Evolutionary conservation across 2,113 vertebrate genomes (phyloP), one percentile per base, ranked within the genome.

Genomic region (Coryphaenoides rupestris): DNA sequence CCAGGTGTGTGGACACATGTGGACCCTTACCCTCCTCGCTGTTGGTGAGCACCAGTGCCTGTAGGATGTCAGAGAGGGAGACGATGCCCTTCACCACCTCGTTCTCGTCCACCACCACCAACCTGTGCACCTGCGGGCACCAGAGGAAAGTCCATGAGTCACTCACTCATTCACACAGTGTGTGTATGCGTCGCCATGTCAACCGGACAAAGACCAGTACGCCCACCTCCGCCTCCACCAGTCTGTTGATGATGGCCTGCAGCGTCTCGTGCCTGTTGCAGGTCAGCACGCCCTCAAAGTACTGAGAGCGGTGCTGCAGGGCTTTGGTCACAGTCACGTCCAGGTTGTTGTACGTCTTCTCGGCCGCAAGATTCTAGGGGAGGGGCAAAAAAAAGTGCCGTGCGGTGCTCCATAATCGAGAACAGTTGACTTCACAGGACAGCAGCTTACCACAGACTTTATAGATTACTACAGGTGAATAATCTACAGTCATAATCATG

Each of bases 331-430:
- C 96, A 0, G 96, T 96, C 70, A 98, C 82, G 1, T 99, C 97
- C 88, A 98, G 84, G 87, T 99, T 99, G 86, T 99, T 99, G 85
- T 99, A 98, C 0, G 94, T 98, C 81, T 99, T 98, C 85, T 98
- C 97, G 4, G 97, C 97, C 1, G 96, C 97, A 80, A 98, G 85
- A 72, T 99, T 99, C 96, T 99, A 12, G 33, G 33, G 33, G 33
- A 12, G 33, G 24, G 24, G 24, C n/a, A n/a, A n/a, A n/a, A n/a
- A n/a, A n/a, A n/a, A n/a, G n/a, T n/a, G n/a, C n/a, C n/a, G n/a
- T n/a, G n/a, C n/a, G n/a, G n/a, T n/a, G n/a, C n/a, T n/a, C n/a
- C n/a, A n/a, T n/a, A 26, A 26, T 3, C 24, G 6, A 26, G 3
- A 26, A 26, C 3, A 26, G 24, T 26, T 6, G 3, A 26, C 24